phyloP scores from a whole-genome alignment of 2,888 invertebrate genomes.

The Gisinianus flammeolus region DNA sequence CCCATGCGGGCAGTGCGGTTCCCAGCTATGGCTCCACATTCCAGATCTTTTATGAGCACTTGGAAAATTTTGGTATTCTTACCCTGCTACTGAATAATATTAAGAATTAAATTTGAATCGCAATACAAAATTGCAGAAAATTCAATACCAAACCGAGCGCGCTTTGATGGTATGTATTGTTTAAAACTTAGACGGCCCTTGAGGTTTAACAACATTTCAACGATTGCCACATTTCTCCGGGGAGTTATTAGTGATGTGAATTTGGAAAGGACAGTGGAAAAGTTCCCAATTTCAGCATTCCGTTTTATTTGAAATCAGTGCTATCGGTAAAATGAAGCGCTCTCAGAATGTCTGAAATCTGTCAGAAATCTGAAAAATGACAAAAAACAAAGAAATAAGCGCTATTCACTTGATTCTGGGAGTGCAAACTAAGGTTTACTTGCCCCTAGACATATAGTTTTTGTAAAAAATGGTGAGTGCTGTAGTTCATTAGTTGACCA shows the following conservation, averaged over 20 bases:
- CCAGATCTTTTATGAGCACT: constrained; percentile 2
- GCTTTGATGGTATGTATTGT: constrained; percentile 49
- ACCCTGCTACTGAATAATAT: constrained; percentile 18
- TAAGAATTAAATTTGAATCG: constrained; percentile 8
- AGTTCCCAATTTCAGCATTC: constrained; percentile 43
- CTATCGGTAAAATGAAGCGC: constrained; percentile 26
- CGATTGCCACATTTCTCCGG: constrained; percentile 41
- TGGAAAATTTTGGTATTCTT: constrained; percentile 1
- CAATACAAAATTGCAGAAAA: constrained; percentile 41
- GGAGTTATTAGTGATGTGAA: constrained; percentile 27
- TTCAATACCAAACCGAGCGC: constrained; percentile 48
- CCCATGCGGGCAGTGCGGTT: too few species aligned
- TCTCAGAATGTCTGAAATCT: constrained; percentile 34
- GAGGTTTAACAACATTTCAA: constrained; percentile 43
- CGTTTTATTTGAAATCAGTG: not conserved
- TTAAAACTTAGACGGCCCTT: constrained; percentile 46
- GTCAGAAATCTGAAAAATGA: too few species aligned
- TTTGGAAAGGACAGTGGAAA: constrained; percentile 15
- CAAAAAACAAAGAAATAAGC: too few species aligned
- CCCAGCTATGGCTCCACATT: too few species aligned
- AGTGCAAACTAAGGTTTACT: not conserved
- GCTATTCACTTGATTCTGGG: too few species aligned
- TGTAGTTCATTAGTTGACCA: not conserved
- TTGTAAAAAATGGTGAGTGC: not conserved
- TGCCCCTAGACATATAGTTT: not conserved